Evolutionary conservation across 2,797 vertebrate genomes (phyloP).

Genomic region (Dipus sagitta): DNA sequence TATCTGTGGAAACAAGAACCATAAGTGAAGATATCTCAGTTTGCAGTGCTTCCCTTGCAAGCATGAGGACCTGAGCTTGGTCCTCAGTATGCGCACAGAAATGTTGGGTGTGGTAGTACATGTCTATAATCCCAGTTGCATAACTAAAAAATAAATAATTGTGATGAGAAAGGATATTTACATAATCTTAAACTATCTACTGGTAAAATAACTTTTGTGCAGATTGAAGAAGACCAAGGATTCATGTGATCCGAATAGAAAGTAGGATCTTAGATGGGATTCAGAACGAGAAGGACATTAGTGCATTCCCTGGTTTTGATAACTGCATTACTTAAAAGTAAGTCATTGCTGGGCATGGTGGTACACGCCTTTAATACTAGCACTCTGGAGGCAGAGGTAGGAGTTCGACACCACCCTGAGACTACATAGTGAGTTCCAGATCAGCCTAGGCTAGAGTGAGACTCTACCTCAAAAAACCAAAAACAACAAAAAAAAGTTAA

Average conservation of each 20-base stretch:
- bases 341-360: not conserved
- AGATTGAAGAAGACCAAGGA: not conserved
- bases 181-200: not conserved
- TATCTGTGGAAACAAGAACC: conserved; percentile 1
- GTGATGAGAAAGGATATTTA: not conserved
- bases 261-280: not conserved
- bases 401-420: no score
- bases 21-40: not conserved
- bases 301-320: conserved; percentile 32
- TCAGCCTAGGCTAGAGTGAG: no score
- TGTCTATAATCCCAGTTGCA: no score
- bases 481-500: not conserved
- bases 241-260: not conserved
- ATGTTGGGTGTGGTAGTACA: no score
- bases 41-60: no score
- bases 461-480: no score
- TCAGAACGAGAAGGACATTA: conserved; percentile 13
- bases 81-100: no score
- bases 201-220: not conserved
- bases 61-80: no score
- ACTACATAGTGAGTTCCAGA: no score
- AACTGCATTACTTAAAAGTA: not conserved
- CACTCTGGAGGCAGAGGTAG: no score
- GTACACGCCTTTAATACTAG: no score
- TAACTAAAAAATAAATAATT: not conserved